These are phyloP conservation scores for Chinchilla lanigera DNA, from an alignment of 2,113 vertebrate genomes.

Conservation along the genomic window DNA sequence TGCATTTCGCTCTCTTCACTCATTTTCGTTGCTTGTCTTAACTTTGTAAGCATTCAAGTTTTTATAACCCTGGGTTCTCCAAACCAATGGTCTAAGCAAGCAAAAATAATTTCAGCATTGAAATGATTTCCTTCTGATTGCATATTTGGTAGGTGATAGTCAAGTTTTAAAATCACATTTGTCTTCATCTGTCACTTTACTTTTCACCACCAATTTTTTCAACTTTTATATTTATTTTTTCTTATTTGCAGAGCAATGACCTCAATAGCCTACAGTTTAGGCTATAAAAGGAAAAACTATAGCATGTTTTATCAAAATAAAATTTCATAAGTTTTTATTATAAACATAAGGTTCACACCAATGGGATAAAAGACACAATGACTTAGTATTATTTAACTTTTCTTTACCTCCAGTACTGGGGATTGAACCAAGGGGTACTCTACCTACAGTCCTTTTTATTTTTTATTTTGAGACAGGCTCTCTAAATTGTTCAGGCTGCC, in stretches of 20 bases:
- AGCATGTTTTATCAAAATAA: background rate
- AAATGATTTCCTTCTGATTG: background rate
- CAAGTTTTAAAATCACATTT: background rate
- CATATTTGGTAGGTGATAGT: background rate
- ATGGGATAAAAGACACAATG: background rate
- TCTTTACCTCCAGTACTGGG: background rate
- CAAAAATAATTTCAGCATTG: background rate
- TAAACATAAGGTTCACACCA: background rate
- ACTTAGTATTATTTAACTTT: constrained; percentile 12
- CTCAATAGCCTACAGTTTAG: background rate
- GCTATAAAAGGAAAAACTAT: background rate
- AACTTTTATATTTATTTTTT: background rate
- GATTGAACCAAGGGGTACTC: no score
- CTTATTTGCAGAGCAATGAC: background rate
- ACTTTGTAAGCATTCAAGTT: background rate
- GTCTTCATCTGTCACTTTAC: background rate
- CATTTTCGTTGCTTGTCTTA: background rate
- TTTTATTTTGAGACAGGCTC: background rate
- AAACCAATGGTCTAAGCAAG: background rate
- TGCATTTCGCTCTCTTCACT: background rate
- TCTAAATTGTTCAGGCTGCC: background rate
- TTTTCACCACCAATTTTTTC: background rate
- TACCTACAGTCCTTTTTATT: background rate
- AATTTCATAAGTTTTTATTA: background rate
- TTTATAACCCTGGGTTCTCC: background rate